phyloP scores from a whole-genome alignment of 2,888 invertebrate genomes.

The Harpalus rubripes region DNA sequence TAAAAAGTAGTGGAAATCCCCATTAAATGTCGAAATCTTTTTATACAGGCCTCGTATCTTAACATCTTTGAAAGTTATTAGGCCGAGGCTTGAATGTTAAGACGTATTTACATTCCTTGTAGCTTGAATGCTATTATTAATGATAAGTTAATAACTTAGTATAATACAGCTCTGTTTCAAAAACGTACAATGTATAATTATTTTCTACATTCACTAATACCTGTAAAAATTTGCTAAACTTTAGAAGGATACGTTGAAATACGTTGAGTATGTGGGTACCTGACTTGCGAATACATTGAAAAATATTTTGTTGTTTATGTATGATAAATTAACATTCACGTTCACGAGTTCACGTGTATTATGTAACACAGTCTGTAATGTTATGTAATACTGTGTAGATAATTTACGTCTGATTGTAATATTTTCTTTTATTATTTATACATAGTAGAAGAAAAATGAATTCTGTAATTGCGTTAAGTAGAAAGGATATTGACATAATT shows the following conservation, averaged over 20 bases:
- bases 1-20: too few relatives aligned
- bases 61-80: too few relatives aligned
- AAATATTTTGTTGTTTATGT: neutral
- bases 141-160: too few relatives aligned
- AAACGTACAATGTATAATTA: neutral
- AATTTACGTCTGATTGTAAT: neutral
- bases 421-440: neutral
- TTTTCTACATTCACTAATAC: neutral
- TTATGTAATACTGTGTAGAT: neutral
- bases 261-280: neutral
- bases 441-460: neutral
- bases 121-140: too few relatives aligned
- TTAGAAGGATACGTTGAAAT: neutral
- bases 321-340: constrained; percentile 2
- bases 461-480: neutral
- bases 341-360: neutral
- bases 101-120: too few relatives aligned
- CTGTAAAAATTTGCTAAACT: neutral
- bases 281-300: neutral
- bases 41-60: too few relatives aligned
- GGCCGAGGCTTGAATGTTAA: too few relatives aligned
- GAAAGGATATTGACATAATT: neutral
- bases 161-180: neutral
- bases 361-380: neutral
- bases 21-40: too few relatives aligned